phyloP scores from a whole-genome alignment of 1,140 invertebrate species.

The Drosophila bocqueti region DNA sequence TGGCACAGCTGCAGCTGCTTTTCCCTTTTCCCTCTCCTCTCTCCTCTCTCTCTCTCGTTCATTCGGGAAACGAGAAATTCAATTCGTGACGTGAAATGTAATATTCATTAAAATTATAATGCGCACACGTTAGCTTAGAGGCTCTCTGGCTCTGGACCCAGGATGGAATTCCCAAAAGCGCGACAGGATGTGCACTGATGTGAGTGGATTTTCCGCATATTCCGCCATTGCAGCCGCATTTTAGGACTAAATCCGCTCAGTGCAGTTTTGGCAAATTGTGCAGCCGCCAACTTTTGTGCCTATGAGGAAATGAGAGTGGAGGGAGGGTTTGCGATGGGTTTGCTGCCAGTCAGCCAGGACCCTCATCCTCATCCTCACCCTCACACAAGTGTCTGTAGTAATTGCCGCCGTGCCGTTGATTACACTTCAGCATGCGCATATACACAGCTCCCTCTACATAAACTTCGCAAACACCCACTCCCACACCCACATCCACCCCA shows the following conservation, averaged over 20 bases:
- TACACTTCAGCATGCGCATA: slow-evolving; percentile 76
- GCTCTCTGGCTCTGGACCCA: background rate
- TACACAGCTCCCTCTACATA: slow-evolving; percentile 18
- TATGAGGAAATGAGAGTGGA: background rate
- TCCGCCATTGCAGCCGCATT: slow-evolving; percentile 32
- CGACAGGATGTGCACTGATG: slow-evolving; percentile 59
- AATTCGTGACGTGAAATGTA: slow-evolving; percentile 61
- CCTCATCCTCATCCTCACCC: slow-evolving; percentile 15
- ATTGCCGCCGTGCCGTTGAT: slow-evolving; percentile 82
- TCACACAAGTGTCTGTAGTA: slow-evolving; percentile 72
- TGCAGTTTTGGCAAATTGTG: slow-evolving; percentile 70
- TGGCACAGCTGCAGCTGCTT: slow-evolving; percentile 4
- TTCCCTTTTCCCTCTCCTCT: background rate
- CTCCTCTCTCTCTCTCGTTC: background rate
- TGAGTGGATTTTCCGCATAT: slow-evolving; percentile 34
- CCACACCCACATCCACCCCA: slow-evolving; percentile 12
- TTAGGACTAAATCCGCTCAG: slow-evolving; percentile 73
- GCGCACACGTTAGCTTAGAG: slow-evolving; percentile 34
- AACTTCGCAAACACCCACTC: slow-evolving; percentile 27
- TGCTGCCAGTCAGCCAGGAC: slow-evolving; percentile 9
- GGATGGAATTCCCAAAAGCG: slow-evolving; percentile 30
- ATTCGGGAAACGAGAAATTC: slow-evolving; percentile 35
- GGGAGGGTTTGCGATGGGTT: background rate
- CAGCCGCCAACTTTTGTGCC: slow-evolving; percentile 65
- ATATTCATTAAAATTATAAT: slow-evolving; percentile 72